Percentiles rank a stretch among this genome's conserved stretches.
phyloP scores from a whole-genome alignment of 2,797 vertebrate genomes.

The Mallotus villosus region DNA sequence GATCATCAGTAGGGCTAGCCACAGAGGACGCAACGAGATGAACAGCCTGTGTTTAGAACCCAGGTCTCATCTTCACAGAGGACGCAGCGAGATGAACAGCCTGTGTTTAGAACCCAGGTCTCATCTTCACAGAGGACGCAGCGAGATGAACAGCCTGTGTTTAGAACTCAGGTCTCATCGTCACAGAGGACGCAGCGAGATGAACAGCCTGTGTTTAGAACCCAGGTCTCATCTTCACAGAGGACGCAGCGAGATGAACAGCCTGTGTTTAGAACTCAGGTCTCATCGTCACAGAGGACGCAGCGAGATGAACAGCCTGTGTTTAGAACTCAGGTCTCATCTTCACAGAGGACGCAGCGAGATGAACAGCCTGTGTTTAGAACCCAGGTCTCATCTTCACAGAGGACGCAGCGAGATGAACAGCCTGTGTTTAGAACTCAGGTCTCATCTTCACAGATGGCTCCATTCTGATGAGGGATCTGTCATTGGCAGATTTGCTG shows the following conservation, averaged over 20 bases:
- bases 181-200: background rate
- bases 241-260: slow-evolving; percentile 29
- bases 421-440: slow-evolving; percentile 40
- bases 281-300: slow-evolving; percentile 54
- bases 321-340: slow-evolving; percentile 41
- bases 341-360: slow-evolving; percentile 51
- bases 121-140: too few species aligned
- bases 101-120: too few species aligned
- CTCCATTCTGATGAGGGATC: slow-evolving; percentile 61
- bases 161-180: too few species aligned
- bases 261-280: slow-evolving; percentile 42
- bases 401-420: slow-evolving; percentile 29
- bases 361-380: slow-evolving; percentile 36
- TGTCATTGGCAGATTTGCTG: slow-evolving; percentile 74
- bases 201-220: slow-evolving; percentile 39
- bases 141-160: too few species aligned
- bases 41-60: too few species aligned
- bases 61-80: too few species aligned
- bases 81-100: too few species aligned
- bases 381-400: slow-evolving; percentile 46
- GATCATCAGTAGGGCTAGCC: background rate
- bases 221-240: slow-evolving; percentile 48
- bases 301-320: slow-evolving; percentile 27
- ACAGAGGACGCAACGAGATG: too few species aligned
- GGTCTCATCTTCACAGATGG: slow-evolving; percentile 55